Percentiles rank a stretch among this genome's conserved stretches.
phyloP scores from a whole-genome alignment of 2,888 invertebrate genomes.

The Dinocampus coccinellae region DNA sequence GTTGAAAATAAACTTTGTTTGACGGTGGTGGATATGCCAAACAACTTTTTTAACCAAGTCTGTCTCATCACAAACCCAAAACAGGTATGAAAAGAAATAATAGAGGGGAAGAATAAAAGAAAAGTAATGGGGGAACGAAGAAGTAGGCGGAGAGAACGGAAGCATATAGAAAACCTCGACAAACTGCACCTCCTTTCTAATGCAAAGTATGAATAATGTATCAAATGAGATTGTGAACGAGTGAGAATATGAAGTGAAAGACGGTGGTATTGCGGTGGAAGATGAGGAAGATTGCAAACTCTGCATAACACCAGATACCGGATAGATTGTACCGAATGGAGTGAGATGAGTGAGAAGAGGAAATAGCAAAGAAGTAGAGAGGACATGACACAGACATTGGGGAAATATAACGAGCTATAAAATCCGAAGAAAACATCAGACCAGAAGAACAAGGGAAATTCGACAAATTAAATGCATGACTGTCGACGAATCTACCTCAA shows the following conservation, averaged over 20 bases:
- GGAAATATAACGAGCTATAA: neutral
- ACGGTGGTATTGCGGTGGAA: conserved; percentile 36
- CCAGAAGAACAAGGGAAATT: neutral
- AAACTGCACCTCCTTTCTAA: conserved; percentile 41
- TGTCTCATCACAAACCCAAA: conserved; percentile 12
- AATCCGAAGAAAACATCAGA: neutral
- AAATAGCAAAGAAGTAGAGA: conserved; percentile 20
- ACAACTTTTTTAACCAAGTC: conserved; percentile 19
- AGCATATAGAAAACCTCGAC: conserved; percentile 31
- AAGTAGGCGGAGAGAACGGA: conserved; percentile 2
- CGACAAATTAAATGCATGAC: conserved; percentile 17
- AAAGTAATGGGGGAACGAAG: neutral
- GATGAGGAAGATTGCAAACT: conserved; percentile 24
- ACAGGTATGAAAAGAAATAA: neutral
- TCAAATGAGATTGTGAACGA: conserved; percentile 38
- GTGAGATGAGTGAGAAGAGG: conserved; percentile 24
- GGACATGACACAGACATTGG: conserved; percentile 4
- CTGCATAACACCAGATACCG: conserved; percentile 24
- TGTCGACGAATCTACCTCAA: neutral
- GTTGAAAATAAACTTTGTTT: neutral
- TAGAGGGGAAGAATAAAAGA: conserved; percentile 6
- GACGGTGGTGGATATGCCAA: neutral
- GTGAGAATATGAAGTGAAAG: conserved; percentile 28
- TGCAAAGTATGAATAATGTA: conserved; percentile 42
- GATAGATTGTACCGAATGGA: conserved; percentile 10